phyloP scores from a whole-genome alignment of 2,888 invertebrate species.

The Noctua janthina region DNA sequence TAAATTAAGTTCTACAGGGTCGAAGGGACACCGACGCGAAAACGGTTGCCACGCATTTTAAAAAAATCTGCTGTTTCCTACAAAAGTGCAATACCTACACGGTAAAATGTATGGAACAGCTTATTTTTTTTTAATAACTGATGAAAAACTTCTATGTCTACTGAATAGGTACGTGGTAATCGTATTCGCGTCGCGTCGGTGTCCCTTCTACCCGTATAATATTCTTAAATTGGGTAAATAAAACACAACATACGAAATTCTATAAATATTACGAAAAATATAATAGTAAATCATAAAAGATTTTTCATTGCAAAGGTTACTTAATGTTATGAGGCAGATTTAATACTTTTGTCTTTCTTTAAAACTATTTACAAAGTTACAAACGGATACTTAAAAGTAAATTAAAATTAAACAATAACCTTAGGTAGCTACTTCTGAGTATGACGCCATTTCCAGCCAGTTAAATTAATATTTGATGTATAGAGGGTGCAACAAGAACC shows the following conservation, averaged over 20 bases:
- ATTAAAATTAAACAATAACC: neutral
- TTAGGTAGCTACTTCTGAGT: neutral
- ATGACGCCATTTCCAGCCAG: neutral
- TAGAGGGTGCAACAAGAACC: too few species aligned
- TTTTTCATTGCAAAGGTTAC: conserved; percentile 17
- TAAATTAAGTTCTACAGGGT: neutral
- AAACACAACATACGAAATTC: conserved; percentile 16
- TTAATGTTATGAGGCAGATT: conserved; percentile 53
- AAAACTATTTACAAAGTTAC: conserved; percentile 8
- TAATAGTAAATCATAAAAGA: conserved; percentile 27
- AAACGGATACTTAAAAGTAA: conserved; percentile 17
- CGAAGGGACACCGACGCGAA: too few species aligned
- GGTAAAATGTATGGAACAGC: too few species aligned
- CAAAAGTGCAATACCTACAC: too few species aligned
- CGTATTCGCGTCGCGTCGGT: too few species aligned
- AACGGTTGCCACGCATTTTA: too few species aligned
- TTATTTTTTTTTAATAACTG: too few species aligned
- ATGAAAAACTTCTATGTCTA: too few species aligned
- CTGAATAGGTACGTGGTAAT: too few species aligned
- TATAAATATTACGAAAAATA: conserved; percentile 36
- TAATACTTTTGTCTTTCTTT: conserved; percentile 42
- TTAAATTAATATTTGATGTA: neutral
- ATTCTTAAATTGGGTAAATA: neutral
- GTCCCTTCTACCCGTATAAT: too few species aligned
- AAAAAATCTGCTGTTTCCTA: too few species aligned